phyloP scores from a whole-genome alignment of 2,888 invertebrate genomes.

The Ochropleura plecta region DNA sequence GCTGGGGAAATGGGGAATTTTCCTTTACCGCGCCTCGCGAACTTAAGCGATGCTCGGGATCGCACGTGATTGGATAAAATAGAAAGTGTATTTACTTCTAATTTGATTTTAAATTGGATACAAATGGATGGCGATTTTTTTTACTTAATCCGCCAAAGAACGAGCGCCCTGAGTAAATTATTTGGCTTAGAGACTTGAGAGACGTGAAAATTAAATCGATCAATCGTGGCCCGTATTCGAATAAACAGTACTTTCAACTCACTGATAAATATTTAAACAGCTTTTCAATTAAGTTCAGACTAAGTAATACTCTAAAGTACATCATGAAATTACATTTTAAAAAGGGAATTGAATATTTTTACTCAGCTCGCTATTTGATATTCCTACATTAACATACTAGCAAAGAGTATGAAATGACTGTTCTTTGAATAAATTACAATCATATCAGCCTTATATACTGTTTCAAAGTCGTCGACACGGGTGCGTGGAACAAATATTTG shows the following conservation, averaged over 20 bases:
- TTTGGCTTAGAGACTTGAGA: conserved; percentile 77
- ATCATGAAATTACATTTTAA: conserved; percentile 26
- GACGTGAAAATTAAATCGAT: conserved; percentile 80
- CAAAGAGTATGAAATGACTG: neutral
- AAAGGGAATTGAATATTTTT: conserved; percentile 28
- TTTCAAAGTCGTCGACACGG: neutral
- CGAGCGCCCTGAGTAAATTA: conserved; percentile 76
- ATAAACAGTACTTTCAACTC: conserved; percentile 56
- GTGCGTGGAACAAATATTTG: too few species aligned
- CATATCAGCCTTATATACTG: neutral
- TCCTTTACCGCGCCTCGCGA: conserved; percentile 78
- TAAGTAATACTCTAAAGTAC: conserved; percentile 51
- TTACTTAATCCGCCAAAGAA: conserved; percentile 77
- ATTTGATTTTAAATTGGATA: conserved; percentile 89
- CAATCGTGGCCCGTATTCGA: conserved; percentile 70
- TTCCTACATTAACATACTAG: neutral
- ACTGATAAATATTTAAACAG: conserved; percentile 63
- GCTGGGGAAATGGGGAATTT: conserved; percentile 80
- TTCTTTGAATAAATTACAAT: neutral
- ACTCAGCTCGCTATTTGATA: conserved; percentile 3
- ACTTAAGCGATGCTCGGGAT: conserved; percentile 76
- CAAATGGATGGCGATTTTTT: conserved; percentile 84
- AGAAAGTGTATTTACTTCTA: conserved; percentile 88
- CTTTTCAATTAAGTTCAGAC: conserved; percentile 55
- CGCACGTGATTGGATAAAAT: conserved; percentile 86